Evolutionary conservation across 2,113 vertebrate species (phyloP).

Genomic region (Tichodroma muraria): DNA sequence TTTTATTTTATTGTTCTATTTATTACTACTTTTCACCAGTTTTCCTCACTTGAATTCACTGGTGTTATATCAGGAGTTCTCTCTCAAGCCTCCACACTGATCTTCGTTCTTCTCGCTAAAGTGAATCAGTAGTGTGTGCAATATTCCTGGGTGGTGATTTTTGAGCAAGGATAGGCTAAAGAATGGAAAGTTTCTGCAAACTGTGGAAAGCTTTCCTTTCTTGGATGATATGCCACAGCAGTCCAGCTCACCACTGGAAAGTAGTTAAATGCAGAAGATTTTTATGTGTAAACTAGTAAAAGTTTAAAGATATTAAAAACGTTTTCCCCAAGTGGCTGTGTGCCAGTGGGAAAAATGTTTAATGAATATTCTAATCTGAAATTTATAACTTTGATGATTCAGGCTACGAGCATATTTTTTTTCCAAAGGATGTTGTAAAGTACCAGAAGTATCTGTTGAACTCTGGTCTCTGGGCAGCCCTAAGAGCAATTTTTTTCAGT

Average conservation of each 20-base stretch:
- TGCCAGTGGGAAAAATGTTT: conserved; percentile 3
- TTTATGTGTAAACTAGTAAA: conserved; percentile 40
- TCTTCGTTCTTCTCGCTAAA: background rate
- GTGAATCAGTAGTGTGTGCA: background rate
- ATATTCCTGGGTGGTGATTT: background rate
- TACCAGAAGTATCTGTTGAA: background rate
- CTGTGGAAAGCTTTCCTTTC: background rate
- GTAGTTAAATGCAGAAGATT: conserved; percentile 1
- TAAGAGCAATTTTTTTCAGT: background rate
- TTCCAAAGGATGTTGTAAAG: background rate
- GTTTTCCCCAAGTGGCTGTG: background rate
- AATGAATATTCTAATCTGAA: conserved; percentile 42
- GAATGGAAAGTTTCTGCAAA: conserved; percentile 4
- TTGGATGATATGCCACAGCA: background rate
- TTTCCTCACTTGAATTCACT: background rate
- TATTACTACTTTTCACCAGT: background rate
- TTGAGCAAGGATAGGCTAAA: background rate
- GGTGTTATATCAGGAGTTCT: background rate
- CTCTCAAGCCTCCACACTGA: background rate
- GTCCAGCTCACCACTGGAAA: background rate
- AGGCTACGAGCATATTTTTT: background rate
- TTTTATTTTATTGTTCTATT: background rate
- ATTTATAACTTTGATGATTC: conserved; percentile 5
- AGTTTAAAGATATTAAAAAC: conserved; percentile 22
- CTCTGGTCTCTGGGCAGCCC: background rate